These are phyloP conservation scores for Matsumyia berberina DNA, from an alignment of 2,888 invertebrate genomes.

Conservation along the genomic window DNA sequence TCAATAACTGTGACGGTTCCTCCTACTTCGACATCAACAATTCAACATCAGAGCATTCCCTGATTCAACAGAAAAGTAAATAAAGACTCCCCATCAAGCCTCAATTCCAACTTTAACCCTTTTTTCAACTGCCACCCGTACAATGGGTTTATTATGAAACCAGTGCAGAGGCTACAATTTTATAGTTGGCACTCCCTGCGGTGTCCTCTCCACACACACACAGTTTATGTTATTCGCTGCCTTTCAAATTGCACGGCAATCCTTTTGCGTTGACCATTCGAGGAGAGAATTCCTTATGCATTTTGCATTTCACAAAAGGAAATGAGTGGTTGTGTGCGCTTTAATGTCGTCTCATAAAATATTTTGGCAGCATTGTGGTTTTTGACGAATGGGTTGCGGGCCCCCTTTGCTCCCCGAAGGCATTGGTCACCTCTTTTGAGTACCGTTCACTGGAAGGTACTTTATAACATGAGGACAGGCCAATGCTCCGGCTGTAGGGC, in stretches of 20 bases:
- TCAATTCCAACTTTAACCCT: neutral
- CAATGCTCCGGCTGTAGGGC: neutral
- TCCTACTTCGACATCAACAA: neutral
- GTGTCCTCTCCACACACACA: neutral
- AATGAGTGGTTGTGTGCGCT: constrained; percentile 34
- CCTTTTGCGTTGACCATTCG: constrained; percentile 32
- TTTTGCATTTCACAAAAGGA: constrained; percentile 50
- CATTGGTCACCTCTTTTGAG: constrained; percentile 40
- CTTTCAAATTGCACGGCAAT: constrained; percentile 11
- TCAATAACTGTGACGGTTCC: too few species aligned
- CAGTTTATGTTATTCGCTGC: constrained; percentile 1
- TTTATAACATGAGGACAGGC: neutral
- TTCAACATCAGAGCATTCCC: neutral
- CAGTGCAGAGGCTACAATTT: neutral
- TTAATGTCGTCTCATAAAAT: constrained; percentile 64
- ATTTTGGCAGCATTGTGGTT: constrained; percentile 69
- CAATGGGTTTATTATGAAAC: neutral
- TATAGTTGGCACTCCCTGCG: neutral
- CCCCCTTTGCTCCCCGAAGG: constrained; percentile 17
- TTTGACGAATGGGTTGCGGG: constrained; percentile 57
- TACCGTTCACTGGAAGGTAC: neutral
- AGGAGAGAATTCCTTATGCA: constrained; percentile 14
- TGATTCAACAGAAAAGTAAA: neutral
- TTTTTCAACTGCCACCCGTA: neutral
- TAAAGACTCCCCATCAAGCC: neutral